Percentiles rank a stretch among this genome's conserved stretches.
phyloP scores from a whole-genome alignment of 2,113 vertebrate species.

The Numida meleagris region DNA sequence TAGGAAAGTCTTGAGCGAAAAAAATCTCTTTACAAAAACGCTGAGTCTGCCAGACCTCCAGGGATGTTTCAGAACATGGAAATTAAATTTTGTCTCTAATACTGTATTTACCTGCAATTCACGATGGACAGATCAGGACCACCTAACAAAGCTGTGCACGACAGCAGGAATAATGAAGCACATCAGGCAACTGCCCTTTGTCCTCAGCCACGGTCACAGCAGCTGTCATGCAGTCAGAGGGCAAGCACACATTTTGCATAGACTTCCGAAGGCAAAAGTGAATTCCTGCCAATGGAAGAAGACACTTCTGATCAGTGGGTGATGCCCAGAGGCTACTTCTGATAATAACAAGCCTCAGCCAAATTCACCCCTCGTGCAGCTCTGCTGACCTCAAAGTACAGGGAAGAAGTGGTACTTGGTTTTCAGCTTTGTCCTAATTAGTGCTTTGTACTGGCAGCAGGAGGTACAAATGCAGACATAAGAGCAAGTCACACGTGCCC shows the following conservation, averaged over 20 bases:
- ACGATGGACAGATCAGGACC: rapidly evolving
- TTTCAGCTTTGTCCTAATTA: not conserved
- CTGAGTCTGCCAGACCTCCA: not conserved
- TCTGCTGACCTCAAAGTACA: not conserved
- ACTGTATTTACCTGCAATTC: not conserved
- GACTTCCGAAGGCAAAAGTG: not conserved
- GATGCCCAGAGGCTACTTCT: not conserved
- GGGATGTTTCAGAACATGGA: not conserved
- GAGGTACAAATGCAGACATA: not conserved
- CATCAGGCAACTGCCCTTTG: not conserved
- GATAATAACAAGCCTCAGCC: not conserved
- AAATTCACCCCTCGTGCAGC: not conserved
- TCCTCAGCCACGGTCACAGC: not conserved
- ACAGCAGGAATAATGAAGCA: not conserved
- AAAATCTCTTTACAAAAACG: not conserved
- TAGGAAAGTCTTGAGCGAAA: not conserved
- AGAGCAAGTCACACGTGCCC: not conserved
- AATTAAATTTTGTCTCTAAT: not conserved
- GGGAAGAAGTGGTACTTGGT: not conserved
- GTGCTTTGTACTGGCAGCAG: not conserved
- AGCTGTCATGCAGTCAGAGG: not conserved
- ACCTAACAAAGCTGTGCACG: not conserved
- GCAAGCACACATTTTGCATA: rapidly evolving
- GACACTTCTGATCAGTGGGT: not conserved
- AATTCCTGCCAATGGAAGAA: not conserved